Conservation (phyloP, 2,888 invertebrate genomes). For the Graphium colonna region DNA sequence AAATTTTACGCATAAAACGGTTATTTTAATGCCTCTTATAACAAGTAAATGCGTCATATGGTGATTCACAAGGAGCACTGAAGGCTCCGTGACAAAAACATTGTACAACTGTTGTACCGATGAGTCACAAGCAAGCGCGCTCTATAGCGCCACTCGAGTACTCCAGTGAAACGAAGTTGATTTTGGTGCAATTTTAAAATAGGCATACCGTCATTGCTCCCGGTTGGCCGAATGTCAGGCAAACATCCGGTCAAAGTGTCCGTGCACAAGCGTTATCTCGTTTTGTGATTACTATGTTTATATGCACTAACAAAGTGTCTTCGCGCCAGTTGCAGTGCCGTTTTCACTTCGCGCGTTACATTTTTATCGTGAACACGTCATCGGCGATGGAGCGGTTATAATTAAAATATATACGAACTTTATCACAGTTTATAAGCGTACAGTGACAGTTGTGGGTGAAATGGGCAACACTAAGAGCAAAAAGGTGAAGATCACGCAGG, state of each 20-base stretch:
- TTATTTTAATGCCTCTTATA: slow-evolving; percentile 1
- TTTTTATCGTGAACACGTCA: slow-evolving; percentile 47
- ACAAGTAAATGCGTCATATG: slow-evolving; percentile 19
- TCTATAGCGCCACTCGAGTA: background rate
- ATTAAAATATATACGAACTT: slow-evolving; percentile 42
- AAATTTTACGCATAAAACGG: too few species aligned
- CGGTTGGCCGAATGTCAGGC: slow-evolving; percentile 19
- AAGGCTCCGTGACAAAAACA: slow-evolving; percentile 7
- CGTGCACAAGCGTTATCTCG: slow-evolving; percentile 62
- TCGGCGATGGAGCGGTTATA: slow-evolving; percentile 39
- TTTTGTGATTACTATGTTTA: slow-evolving; percentile 46
- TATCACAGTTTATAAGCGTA: slow-evolving; percentile 30
- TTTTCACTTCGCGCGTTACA: slow-evolving; percentile 53
- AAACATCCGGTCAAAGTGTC: slow-evolving; percentile 52
- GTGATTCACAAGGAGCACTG: slow-evolving; percentile 15
- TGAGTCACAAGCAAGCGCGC: slow-evolving; percentile 7
- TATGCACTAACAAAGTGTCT: slow-evolving; percentile 54
- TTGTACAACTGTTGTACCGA: slow-evolving; percentile 8
- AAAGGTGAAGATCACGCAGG: slow-evolving; percentile 64
- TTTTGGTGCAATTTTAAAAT: background rate
- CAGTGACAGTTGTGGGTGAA: slow-evolving; percentile 33
- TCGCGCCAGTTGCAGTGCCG: slow-evolving; percentile 58
- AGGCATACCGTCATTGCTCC: slow-evolving; percentile 3
- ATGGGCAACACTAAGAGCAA: slow-evolving; percentile 72
- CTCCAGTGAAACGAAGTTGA: too few species aligned